Evolutionary conservation across 1,140 invertebrate species (phyloP), one percentile per base, ranked within the genome.

Genomic region (Leptestheria dahalacensis): DNA sequence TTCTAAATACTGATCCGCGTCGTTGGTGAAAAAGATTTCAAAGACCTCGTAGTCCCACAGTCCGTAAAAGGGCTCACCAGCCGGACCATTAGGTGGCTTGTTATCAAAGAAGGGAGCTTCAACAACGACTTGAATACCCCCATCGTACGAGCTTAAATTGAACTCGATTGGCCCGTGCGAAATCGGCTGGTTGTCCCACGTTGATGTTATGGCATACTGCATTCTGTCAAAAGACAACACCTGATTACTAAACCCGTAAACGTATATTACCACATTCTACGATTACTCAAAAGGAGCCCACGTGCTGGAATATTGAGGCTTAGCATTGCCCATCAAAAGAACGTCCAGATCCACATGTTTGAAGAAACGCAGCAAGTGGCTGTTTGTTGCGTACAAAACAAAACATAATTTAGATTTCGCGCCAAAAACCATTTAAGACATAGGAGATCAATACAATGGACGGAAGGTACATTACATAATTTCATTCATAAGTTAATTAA

Each of bases 31-130:
- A 65, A 77, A 77, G 0, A 68, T 69, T 65, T 77, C 75, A 15
- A 74, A 74, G 57, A 77, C 72, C 72, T 76, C 74, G 60, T 74
- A 75, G 26, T 75, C 67, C 71, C 73, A 75, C 1, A 76, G 64
- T 33, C 68, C 61, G 6, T 65, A 66, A 58, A 71, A 73, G 25
- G 73, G 66, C 58, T 70, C 61, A n/a, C 72, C 73, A 11, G 69
- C 68, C 10, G 53, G 33, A 3, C 64, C 64, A 25, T 57, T 50
- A 1, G 63, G 56, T 6, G 73, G 73, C 61, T 72, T 67, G 55
- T 71, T 68, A n/a, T n/a, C n/a, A 61, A 73, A 75, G 62, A 74
- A 74, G 6, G 74, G 73, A 0, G 71, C 72, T 1, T 33, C 41
- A 1, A 70, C 63, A 21, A 60, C 53, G 21, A 52, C 28, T 9